Conservation (phyloP, 2,797 vertebrate genomes). For the Denticeps clupeoides region DNA sequence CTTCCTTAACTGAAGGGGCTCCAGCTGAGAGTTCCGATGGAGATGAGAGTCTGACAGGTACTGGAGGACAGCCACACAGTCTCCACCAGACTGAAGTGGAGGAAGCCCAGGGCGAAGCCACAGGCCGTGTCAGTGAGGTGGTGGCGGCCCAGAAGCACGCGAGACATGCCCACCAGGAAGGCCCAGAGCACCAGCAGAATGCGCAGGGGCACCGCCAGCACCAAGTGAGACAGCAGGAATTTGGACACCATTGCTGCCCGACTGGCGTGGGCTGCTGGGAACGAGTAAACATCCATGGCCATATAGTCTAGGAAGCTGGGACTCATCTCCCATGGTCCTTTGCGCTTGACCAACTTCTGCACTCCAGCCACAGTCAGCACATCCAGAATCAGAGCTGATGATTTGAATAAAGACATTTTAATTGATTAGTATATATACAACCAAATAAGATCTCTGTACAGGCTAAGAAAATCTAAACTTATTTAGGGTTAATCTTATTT, state of each 20-base stretch:
- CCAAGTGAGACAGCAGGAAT: conserved; percentile 91
- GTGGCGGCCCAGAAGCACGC: conserved; percentile 82
- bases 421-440: background rate
- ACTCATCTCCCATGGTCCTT: conserved; percentile 73
- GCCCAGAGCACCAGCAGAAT: conserved; percentile 89
- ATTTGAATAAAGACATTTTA: background rate
- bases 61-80: conserved; percentile 86
- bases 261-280: conserved; percentile 85
- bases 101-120: conserved; percentile 78
- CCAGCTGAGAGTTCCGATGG: conserved; percentile 72
- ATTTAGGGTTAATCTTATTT: too few species aligned
- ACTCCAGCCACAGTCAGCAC: conserved; percentile 79
- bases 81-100: conserved; percentile 90
- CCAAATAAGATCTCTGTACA: too few species aligned
- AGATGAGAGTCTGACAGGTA: conserved; percentile 86
- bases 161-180: conserved; percentile 78
- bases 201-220: conserved; percentile 84
- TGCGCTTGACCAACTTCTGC: conserved; percentile 83
- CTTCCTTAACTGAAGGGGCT: conserved; percentile 47
- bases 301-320: conserved; percentile 80
- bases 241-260: conserved; percentile 85
- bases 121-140: conserved; percentile 85
- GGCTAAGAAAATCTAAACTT: too few species aligned
- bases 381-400: conserved; percentile 78
- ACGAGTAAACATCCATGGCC: conserved; percentile 85